A percentile compares a stretch with the other conserved stretches of the same genome.
phyloP scores from a whole-genome alignment of 1,140 invertebrate genomes.

The Neodiprion fabricii region DNA sequence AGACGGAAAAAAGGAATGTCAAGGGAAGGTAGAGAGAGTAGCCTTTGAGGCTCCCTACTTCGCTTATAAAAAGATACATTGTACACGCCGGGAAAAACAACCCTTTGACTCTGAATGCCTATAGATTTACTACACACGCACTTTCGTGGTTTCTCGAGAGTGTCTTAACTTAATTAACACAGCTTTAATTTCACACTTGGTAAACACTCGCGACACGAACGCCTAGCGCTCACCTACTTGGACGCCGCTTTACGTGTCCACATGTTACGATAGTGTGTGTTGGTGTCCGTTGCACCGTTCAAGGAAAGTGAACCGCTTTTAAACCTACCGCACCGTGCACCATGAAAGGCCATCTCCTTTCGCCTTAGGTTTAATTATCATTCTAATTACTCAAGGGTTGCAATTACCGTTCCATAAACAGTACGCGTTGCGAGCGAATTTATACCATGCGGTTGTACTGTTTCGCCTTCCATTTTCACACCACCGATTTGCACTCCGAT shows the following conservation, averaged over 20 bases:
- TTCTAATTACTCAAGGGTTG: background rate
- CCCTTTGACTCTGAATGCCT: background rate
- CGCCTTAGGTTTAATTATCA: background rate
- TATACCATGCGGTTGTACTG: too few species aligned
- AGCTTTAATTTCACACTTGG: conserved; percentile 40
- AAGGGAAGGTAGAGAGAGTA: background rate
- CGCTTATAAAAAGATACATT: background rate
- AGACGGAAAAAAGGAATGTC: background rate
- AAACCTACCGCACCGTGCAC: background rate
- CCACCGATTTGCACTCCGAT: too few species aligned
- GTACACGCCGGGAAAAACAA: background rate
- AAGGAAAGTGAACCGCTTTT: background rate
- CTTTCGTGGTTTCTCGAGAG: conserved; percentile 28
- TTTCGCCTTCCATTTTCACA: too few species aligned
- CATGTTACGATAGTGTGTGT: background rate
- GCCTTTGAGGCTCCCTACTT: background rate
- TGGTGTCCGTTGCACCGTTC: background rate
- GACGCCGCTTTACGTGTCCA: too few species aligned
- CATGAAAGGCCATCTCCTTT: background rate
- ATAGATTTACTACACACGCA: conserved; percentile 17
- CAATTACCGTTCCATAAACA: background rate
- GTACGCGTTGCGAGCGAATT: background rate
- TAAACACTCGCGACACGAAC: background rate
- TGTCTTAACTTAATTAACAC: conserved; percentile 35
- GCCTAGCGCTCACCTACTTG: too few species aligned